Conservation (phyloP, 2,113 vertebrate genomes). For the Naja naja region DNA sequence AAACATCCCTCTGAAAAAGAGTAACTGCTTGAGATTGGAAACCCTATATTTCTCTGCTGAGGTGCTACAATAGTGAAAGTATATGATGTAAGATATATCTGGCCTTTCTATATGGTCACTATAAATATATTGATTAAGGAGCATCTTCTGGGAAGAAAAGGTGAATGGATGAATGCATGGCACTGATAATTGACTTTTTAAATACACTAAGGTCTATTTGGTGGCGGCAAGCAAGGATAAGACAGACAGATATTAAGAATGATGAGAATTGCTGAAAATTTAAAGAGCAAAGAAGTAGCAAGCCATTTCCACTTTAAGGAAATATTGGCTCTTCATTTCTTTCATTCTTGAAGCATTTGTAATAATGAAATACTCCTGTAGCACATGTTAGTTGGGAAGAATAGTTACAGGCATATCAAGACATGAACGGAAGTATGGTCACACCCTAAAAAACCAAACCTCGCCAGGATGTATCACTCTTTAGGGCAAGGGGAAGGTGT, state of each 20-base stretch:
- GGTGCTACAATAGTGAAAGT: not conserved
- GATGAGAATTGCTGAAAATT: not conserved
- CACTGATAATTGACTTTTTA: not conserved
- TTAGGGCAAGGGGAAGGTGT: not conserved
- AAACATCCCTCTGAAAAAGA: not conserved
- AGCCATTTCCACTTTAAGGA: not conserved
- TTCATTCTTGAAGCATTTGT: not conserved
- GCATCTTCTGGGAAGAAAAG: not conserved
- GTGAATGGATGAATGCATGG: not conserved
- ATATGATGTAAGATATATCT: not conserved
- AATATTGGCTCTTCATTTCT: not conserved
- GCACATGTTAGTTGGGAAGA: not conserved
- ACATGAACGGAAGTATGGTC: not conserved
- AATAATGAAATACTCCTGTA: not conserved
- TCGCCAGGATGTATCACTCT: not conserved
- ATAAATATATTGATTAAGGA: not conserved
- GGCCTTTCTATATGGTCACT: not conserved
- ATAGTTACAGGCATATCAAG: not conserved
- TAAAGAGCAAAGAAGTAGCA: not conserved
- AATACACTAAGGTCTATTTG: not conserved
- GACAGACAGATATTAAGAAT: not conserved
- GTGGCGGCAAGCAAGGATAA: not conserved
- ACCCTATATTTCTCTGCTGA: not conserved
- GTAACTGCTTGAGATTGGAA: not conserved
- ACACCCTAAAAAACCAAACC: not conserved